These are phyloP conservation scores for Chaetops frenatus DNA, from an alignment of 2,113 vertebrate species.

Conservation along the genomic window DNA sequence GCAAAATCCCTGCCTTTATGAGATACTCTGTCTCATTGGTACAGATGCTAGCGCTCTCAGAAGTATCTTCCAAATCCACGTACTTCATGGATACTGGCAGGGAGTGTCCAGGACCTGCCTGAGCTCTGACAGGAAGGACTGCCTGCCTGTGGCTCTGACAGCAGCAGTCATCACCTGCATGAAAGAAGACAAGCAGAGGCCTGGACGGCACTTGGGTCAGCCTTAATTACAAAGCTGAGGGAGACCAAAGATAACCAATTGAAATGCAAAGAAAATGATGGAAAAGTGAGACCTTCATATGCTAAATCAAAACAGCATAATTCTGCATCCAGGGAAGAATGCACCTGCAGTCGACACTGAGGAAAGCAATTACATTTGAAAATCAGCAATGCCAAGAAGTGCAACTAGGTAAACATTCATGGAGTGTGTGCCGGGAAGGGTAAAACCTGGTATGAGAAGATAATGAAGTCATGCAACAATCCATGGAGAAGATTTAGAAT, in stretches of 20 bases:
- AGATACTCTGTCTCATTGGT: neutral
- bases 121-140: rapidly evolving
- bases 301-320: rapidly evolving
- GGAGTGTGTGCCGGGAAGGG: neutral
- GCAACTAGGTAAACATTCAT: neutral
- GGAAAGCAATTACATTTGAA: neutral
- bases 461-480: neutral
- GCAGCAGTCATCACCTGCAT: rapidly evolving
- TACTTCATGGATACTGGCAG: neutral
- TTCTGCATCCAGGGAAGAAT: neutral
- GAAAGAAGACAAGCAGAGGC: neutral
- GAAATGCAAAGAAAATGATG: neutral
- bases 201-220: neutral
- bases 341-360: neutral
- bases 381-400: neutral
- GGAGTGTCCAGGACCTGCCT: neutral
- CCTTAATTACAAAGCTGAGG: neutral
- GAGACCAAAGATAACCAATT: neutral
- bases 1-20: neutral
- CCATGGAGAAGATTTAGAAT: neutral
- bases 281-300: neutral
- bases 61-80: neutral
- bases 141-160: neutral
- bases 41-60: rapidly evolving
- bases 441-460: neutral